Percentiles rank a stretch among this genome's conserved stretches.
These are phyloP conservation scores for Agrochola litura DNA, from an alignment of 2,888 invertebrate genomes.

Conservation along the genomic window DNA sequence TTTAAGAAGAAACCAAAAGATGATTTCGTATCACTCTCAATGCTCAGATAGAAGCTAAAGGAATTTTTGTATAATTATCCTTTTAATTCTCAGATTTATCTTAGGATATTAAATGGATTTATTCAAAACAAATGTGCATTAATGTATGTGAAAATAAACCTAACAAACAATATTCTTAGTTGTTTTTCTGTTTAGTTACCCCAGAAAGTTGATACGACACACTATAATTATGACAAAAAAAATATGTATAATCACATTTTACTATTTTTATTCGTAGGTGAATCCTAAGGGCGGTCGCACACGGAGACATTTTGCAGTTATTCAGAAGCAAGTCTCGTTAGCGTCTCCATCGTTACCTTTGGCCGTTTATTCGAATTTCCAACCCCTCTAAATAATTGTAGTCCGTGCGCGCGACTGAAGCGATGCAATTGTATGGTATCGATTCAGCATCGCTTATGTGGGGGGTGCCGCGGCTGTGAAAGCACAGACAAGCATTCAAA, in stretches of 20 bases:
- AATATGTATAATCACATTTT: too few relatives aligned
- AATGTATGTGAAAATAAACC: conserved; percentile 21
- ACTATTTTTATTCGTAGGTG: background rate
- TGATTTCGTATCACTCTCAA: background rate
- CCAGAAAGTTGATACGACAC: background rate
- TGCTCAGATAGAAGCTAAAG: background rate
- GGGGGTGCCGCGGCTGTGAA: background rate
- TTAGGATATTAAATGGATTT: background rate
- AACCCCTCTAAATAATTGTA: too few relatives aligned
- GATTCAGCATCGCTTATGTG: too few relatives aligned
- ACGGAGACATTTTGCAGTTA: background rate
- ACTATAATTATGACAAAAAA: too few relatives aligned
- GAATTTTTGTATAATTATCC: background rate
- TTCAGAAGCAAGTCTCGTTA: too few relatives aligned
- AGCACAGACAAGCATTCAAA: background rate
- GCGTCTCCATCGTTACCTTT: background rate
- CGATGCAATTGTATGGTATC: too few relatives aligned
- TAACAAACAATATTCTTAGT: background rate
- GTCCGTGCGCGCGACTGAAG: background rate
- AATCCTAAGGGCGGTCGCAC: background rate
- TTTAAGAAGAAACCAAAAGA: background rate
- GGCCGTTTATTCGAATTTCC: background rate
- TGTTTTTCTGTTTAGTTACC: background rate
- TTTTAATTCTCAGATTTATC: background rate
- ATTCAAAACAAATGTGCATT: background rate